A percentile compares a stretch with the other conserved stretches of the same genome.
These are phyloP conservation scores for Leistus spinibarbis DNA, from an alignment of 2,888 invertebrate species.

Conservation along the genomic window DNA sequence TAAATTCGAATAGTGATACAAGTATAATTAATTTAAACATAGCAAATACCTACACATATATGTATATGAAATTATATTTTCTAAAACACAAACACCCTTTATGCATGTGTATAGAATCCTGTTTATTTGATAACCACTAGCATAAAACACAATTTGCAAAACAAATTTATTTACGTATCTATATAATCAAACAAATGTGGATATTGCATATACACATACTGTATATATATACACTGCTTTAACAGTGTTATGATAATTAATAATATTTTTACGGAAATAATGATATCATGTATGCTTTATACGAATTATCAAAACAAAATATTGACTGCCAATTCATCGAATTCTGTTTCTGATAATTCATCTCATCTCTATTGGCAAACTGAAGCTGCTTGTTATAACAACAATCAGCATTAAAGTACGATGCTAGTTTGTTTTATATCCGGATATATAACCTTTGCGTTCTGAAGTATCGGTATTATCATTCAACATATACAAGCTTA, in stretches of 20 bases:
- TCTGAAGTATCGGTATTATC: too few relatives aligned
- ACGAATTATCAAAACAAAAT: constrained; percentile 34
- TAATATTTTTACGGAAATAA: constrained; percentile 38
- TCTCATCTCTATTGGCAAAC: too few relatives aligned
- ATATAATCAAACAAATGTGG: constrained; percentile 33
- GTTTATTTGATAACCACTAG: constrained; percentile 27
- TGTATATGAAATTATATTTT: neutral
- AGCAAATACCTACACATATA: too few relatives aligned
- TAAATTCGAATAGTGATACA: too few relatives aligned
- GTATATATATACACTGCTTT: neutral
- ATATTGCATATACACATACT: neutral
- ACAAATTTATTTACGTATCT: constrained; percentile 37
- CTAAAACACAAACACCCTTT: neutral
- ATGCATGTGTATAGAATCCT: neutral
- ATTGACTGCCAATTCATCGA: constrained; percentile 10
- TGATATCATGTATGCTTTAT: too few relatives aligned
- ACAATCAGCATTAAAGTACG: too few relatives aligned
- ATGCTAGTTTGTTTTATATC: too few relatives aligned
- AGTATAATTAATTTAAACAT: neutral
- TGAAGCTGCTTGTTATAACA: too few relatives aligned
- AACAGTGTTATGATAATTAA: constrained; percentile 34
- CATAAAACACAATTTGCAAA: constrained; percentile 37
- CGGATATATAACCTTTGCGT: too few relatives aligned
- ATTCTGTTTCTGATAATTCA: too few relatives aligned
- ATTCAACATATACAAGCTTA: too few relatives aligned